Evolutionary conservation across 2,113 vertebrate genomes (phyloP).

Genomic region (Caloenas nicobarica): DNA sequence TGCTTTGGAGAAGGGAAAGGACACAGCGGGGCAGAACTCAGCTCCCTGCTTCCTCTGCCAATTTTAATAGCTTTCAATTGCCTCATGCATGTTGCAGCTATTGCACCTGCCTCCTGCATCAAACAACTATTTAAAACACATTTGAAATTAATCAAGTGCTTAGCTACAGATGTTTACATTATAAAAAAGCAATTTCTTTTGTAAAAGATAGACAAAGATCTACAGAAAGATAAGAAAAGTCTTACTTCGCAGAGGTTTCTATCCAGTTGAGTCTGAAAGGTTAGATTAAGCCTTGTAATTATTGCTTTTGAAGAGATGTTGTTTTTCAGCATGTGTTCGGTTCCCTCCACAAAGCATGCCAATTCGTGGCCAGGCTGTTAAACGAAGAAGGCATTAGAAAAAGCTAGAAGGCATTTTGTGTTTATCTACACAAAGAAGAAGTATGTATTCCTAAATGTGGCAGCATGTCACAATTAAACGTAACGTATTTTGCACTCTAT

Average conservation of each 20-base stretch:
- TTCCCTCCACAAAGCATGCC: conserved; percentile 54
- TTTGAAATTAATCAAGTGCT: not conserved
- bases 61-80: not conserved
- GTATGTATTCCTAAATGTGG: fast-evolving
- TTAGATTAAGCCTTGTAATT: fast-evolving
- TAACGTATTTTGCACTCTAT: fast-evolving
- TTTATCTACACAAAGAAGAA: not conserved
- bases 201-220: not conserved
- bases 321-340: not conserved
- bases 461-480: not conserved
- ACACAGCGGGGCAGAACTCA: not conserved
- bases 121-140: not conserved
- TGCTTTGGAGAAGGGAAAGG: not conserved
- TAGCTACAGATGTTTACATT: not conserved
- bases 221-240: not conserved
- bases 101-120: not conserved
- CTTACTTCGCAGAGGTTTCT: conserved; percentile 35
- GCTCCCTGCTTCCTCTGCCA: not conserved
- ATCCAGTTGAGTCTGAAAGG: not conserved
- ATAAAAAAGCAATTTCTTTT: not conserved
- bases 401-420: not conserved
- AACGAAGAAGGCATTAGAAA: not conserved
- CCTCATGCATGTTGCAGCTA: not conserved
- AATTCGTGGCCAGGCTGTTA: conserved; percentile 27
- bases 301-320: fast-evolving